These are phyloP conservation scores for Ptilodon capucinus DNA, from an alignment of 2,888 invertebrate species.

Conservation along the genomic window DNA sequence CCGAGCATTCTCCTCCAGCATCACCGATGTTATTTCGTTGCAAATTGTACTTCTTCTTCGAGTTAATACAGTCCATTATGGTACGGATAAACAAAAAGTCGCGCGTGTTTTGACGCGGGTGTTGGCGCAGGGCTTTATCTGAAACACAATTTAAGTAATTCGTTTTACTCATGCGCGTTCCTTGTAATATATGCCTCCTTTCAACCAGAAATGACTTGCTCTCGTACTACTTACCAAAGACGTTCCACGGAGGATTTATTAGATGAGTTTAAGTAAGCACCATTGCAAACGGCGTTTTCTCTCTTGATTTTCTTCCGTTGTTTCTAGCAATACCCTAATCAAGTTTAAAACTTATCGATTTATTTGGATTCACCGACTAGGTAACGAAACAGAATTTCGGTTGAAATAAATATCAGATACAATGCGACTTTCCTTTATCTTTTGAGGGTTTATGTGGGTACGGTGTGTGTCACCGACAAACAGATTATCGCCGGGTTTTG, in stretches of 20 bases:
- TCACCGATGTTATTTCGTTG: too few species aligned
- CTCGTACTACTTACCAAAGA: conserved; percentile 36
- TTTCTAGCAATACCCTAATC: conserved; percentile 69
- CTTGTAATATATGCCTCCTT: conserved; percentile 27
- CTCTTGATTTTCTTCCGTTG: conserved; percentile 63
- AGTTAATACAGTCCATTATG: too few species aligned
- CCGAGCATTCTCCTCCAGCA: too few species aligned
- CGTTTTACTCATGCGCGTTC: conserved; percentile 25
- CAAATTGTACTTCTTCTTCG: too few species aligned
- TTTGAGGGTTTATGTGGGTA: too few species aligned
- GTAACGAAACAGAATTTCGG: background rate
- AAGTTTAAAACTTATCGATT: conserved; percentile 62
- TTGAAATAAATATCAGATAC: conserved; percentile 1
- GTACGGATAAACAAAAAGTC: too few species aligned
- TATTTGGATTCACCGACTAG: conserved; percentile 34
- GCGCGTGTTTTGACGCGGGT: too few species aligned
- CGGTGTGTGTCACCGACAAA: background rate
- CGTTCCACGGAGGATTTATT: conserved; percentile 49
- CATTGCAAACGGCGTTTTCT: conserved; percentile 57
- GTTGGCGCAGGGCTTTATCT: too few species aligned
- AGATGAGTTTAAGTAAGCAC: conserved; percentile 55
- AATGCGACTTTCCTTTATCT: background rate
- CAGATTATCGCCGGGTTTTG: background rate
- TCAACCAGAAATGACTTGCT: conserved; percentile 14
- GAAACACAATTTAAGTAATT: conserved; percentile 36